These are phyloP conservation scores for Popillia japonica DNA, from an alignment of 1,140 invertebrate species.

Conservation along the genomic window DNA sequence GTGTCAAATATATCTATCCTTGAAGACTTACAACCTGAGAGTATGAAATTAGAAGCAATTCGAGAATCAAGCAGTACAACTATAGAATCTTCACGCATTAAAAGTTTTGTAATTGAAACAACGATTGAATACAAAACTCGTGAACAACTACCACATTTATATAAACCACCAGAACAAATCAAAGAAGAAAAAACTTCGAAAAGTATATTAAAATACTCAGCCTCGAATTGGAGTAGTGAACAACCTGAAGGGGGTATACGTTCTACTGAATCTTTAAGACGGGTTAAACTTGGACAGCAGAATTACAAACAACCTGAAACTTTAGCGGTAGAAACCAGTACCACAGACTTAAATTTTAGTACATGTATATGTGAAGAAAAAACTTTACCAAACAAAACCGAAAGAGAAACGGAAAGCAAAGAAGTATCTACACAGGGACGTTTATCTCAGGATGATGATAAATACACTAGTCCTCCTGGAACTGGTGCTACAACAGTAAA, in stretches of 20 bases:
- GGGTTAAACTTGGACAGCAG: neutral
- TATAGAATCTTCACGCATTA: neutral
- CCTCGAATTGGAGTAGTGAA: neutral
- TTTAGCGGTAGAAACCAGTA: neutral
- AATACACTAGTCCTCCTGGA: neutral
- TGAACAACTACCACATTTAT: neutral
- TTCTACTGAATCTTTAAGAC: neutral
- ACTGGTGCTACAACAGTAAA: neutral
- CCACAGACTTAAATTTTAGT: slow-evolving; percentile 10
- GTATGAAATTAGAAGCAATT: neutral
- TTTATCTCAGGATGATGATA: neutral
- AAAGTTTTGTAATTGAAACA: slow-evolving; percentile 17
- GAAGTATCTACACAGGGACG: neutral
- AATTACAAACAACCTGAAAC: neutral
- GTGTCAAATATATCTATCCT: slow-evolving; percentile 5
- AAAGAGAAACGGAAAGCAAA: neutral
- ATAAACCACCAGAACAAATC: neutral
- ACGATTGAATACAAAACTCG: neutral
- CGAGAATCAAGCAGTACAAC: neutral
- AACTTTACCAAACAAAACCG: neutral
- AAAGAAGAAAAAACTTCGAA: neutral
- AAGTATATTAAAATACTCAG: neutral
- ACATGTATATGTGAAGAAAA: slow-evolving; percentile 1
- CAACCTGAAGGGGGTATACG: neutral
- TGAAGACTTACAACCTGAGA: neutral